Conservation (phyloP, 1,140 invertebrate species). For the Plectrocnemia conspersa region DNA sequence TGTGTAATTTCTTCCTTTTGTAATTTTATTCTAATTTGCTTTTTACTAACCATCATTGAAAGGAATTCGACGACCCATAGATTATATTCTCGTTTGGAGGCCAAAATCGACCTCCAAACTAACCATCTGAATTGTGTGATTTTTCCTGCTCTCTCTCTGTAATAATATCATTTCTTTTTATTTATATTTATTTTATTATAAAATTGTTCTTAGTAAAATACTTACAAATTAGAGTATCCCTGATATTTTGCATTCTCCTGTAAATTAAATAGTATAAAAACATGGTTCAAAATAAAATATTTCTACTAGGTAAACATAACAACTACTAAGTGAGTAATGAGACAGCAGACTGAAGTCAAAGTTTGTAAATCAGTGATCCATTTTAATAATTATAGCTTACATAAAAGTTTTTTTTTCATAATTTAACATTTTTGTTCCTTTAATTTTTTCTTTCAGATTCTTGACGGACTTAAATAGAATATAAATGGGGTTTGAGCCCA, state of each 20-base stretch:
- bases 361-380: too few species aligned
- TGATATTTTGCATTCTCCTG: conserved; percentile 18
- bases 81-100: conserved; percentile 55
- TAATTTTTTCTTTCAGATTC: too few species aligned
- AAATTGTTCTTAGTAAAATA: background rate
- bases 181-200: background rate
- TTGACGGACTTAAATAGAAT: too few species aligned
- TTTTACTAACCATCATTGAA: conserved; percentile 55
- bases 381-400: too few species aligned
- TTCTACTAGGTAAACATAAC: too few species aligned
- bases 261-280: conserved; percentile 11
- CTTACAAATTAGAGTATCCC: conserved; percentile 31
- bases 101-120: conserved; percentile 57
- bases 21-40: too few species aligned
- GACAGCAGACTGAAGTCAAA: too few species aligned
- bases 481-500: too few species aligned
- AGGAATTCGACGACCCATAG: conserved; percentile 54
- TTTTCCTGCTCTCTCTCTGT: conserved; percentile 53
- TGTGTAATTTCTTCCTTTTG: too few species aligned
- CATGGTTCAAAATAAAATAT: background rate
- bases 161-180: conserved; percentile 25
- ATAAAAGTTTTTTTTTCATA: too few species aligned
- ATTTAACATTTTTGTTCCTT: too few species aligned
- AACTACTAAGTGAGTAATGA: too few species aligned
- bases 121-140: conserved; percentile 50